Evolutionary conservation across 2,888 invertebrate species (phyloP).

Genomic region (Panzeria rudis): DNA sequence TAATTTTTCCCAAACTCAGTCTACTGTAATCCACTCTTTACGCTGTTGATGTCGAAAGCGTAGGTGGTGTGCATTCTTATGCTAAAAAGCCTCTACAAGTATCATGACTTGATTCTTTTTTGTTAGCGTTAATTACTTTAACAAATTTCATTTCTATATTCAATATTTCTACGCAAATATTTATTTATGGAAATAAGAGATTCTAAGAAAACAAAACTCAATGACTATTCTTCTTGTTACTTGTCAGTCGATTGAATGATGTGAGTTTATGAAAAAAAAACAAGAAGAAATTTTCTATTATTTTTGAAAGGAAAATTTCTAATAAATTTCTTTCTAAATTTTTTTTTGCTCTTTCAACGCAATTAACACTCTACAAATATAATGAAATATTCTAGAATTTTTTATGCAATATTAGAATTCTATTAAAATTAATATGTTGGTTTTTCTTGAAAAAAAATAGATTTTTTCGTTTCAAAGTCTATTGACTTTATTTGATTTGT

Average conservation of each 20-base stretch:
- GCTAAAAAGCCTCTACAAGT: conserved; percentile 33
- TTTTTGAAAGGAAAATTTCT: neutral
- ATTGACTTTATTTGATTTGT: conserved; percentile 57
- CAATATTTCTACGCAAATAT: conserved; percentile 37
- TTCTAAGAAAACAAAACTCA: conserved; percentile 6
- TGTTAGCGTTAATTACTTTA: conserved; percentile 57
- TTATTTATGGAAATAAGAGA: conserved; percentile 62
- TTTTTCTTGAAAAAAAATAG: neutral
- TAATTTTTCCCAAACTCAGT: neutral
- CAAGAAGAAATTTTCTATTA: neutral
- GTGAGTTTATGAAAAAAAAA: neutral
- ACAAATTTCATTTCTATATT: conserved; percentile 57
- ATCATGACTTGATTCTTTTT: conserved; percentile 8
- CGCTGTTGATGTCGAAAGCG: conserved; percentile 18
- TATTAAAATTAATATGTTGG: conserved; percentile 33
- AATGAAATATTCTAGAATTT: conserved; percentile 45
- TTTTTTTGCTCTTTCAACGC: neutral
- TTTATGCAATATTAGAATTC: neutral
- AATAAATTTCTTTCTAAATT: neutral
- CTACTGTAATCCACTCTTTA: neutral
- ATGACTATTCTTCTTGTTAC: neutral
- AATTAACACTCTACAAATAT: conserved; percentile 59
- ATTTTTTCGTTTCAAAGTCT: neutral
- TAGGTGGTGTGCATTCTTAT: conserved; percentile 47
- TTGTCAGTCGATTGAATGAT: neutral